Conservation (phyloP, 2,888 invertebrate genomes). For the Lasius platythorax region DNA sequence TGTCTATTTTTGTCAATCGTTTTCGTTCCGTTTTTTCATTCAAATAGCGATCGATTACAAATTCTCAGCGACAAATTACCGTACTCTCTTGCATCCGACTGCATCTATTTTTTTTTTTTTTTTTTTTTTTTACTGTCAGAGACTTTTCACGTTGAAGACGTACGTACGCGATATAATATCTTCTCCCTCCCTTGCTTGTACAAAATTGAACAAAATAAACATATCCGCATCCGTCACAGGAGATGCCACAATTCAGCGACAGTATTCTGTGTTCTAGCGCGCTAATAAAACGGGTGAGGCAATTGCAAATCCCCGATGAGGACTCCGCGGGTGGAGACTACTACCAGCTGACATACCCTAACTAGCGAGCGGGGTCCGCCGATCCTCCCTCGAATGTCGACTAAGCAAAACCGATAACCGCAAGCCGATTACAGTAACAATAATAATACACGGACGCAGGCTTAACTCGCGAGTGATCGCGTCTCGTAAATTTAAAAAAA, state of each 20-base stretch:
- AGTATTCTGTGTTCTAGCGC: conserved; percentile 85
- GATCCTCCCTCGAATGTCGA: conserved; percentile 77
- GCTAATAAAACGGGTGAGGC: conserved; percentile 84
- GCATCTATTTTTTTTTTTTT: not conserved
- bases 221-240: conserved; percentile 45
- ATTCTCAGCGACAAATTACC: not conserved
- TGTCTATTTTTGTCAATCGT: conserved; percentile 16
- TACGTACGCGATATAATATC: not conserved
- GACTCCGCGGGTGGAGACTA: conserved; percentile 84
- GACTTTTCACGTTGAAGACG: conserved; percentile 4
- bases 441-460: conserved; percentile 52
- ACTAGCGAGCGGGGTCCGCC: conserved; percentile 82
- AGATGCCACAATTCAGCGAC: conserved; percentile 70
- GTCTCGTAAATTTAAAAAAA: not conserved
- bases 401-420: conserved; percentile 74
- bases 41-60: conserved; percentile 17
- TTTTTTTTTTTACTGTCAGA: not conserved
- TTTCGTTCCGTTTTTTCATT: conserved; percentile 28
- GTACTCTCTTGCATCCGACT: not conserved
- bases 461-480: conserved; percentile 47
- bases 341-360: conserved; percentile 85
- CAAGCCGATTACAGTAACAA: conserved; percentile 66
- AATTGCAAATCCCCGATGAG: conserved; percentile 84
- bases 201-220: conserved; percentile 39
- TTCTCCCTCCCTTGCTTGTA: conserved; percentile 17